Conservation (phyloP, 1,140 invertebrate genomes). For the Yoshiicerus persimilis region DNA sequence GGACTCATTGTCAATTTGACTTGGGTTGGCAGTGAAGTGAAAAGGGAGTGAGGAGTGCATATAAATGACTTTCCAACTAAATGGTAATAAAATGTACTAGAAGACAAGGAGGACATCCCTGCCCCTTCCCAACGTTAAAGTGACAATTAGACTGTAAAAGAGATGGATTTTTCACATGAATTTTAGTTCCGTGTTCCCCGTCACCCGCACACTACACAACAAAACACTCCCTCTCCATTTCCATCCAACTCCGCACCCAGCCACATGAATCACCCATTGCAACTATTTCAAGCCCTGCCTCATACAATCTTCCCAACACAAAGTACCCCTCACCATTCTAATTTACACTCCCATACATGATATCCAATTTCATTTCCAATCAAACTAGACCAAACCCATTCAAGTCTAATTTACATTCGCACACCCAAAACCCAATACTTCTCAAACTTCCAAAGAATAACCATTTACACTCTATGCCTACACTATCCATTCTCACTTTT, state of each 20-base stretch:
- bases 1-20: too few relatives aligned
- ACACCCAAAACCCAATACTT: background rate
- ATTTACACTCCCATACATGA: background rate
- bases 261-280: background rate
- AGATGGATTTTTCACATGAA: background rate
- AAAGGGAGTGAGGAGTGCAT: background rate
- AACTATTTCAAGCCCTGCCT: background rate
- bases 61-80: background rate
- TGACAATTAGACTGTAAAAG: conserved; percentile 4
- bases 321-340: background rate
- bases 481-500: background rate
- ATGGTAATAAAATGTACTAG: background rate
- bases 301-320: background rate
- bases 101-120: background rate
- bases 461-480: too few relatives aligned
- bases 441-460: background rate
- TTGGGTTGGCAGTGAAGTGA: background rate
- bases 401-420: background rate
- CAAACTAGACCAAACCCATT: background rate
- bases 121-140: background rate
- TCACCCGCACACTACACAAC: background rate
- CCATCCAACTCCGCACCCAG: background rate
- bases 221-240: background rate
- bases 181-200: background rate
- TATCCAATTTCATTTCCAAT: background rate